phyloP scores from a whole-genome alignment of 2,888 invertebrate genomes.

The Empis livida region DNA sequence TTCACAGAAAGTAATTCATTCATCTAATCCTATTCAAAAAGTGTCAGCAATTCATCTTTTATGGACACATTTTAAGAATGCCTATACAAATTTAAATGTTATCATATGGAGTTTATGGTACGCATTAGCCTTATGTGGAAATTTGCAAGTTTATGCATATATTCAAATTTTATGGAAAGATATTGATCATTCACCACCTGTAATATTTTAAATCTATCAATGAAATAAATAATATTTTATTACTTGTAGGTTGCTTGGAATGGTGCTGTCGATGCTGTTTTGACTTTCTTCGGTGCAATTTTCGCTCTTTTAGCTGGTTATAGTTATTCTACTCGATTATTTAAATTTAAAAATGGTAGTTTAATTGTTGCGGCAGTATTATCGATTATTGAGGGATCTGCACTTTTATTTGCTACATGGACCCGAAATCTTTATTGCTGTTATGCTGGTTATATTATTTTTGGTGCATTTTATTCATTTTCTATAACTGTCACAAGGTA shows the following conservation, averaged over 20 bases:
- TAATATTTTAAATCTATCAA: neutral
- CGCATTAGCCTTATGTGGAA: slow-evolving; percentile 57
- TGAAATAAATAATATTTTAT: neutral
- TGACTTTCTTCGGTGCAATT: slow-evolving; percentile 48
- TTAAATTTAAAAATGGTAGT: slow-evolving; percentile 26
- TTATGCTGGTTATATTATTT: slow-evolving; percentile 56
- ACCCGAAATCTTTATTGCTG: slow-evolving; percentile 46
- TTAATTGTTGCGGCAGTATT: slow-evolving; percentile 31
- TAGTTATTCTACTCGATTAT: slow-evolving; percentile 5
- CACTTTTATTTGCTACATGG: slow-evolving; percentile 40
- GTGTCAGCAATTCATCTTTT: slow-evolving; percentile 30
- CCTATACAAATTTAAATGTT: slow-evolving; percentile 47
- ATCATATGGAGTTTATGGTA: slow-evolving; percentile 69
- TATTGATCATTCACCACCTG: slow-evolving; percentile 33
- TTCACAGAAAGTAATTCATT: slow-evolving; percentile 46
- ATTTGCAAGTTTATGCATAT: slow-evolving; percentile 56
- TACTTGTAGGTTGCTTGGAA: slow-evolving; percentile 32
- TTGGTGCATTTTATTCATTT: slow-evolving; percentile 60
- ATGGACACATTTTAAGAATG: slow-evolving; percentile 44
- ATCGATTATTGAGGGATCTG: slow-evolving; percentile 38
- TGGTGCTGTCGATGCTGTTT: slow-evolving; percentile 62
- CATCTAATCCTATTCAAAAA: slow-evolving; percentile 4
- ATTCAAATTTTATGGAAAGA: slow-evolving; percentile 59
- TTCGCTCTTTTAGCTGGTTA: slow-evolving; percentile 40
- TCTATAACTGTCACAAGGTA: slow-evolving; percentile 46